Percentiles rank a stretch among this genome's conserved stretches.
Conservation (phyloP, 2,113 vertebrate genomes). For the pig (Sus scrofa) region DNA sequence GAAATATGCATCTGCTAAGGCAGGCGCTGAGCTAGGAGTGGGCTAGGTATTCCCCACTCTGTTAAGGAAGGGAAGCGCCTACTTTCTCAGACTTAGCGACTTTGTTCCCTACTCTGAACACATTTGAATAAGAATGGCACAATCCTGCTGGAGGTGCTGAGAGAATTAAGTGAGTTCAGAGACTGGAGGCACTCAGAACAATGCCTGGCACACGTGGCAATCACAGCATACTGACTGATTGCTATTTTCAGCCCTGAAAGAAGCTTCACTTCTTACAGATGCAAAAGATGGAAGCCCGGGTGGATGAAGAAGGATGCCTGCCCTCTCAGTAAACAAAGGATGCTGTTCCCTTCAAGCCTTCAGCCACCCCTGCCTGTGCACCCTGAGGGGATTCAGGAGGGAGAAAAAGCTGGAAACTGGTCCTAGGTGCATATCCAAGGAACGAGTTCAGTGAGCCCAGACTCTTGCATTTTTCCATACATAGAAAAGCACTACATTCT, state of each 20-base stretch:
- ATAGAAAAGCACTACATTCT: background rate
- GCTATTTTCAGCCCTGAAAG: background rate
- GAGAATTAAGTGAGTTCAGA: background rate
- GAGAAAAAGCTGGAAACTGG: background rate
- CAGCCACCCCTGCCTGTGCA: background rate
- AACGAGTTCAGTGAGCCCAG: background rate
- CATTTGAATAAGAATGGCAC: background rate
- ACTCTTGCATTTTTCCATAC: background rate
- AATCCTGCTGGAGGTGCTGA: background rate
- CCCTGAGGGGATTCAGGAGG: background rate
- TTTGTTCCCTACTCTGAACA: background rate
- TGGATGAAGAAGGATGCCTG: background rate
- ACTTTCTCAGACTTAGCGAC: background rate
- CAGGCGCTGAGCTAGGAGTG: background rate
- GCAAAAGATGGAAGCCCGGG: background rate
- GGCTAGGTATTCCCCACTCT: fast-evolving
- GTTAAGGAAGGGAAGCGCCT: background rate
- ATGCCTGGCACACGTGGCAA: background rate
- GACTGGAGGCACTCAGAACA: background rate
- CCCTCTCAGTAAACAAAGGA: background rate
- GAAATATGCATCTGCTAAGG: fast-evolving
- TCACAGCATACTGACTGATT: background rate
- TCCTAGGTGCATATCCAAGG: background rate
- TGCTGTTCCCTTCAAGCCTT: background rate
- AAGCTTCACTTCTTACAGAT: background rate